A percentile compares a stretch with the other conserved stretches of the same genome.
Conservation (phyloP, 2,888 invertebrate genomes). For the Lapara coniferarum region DNA sequence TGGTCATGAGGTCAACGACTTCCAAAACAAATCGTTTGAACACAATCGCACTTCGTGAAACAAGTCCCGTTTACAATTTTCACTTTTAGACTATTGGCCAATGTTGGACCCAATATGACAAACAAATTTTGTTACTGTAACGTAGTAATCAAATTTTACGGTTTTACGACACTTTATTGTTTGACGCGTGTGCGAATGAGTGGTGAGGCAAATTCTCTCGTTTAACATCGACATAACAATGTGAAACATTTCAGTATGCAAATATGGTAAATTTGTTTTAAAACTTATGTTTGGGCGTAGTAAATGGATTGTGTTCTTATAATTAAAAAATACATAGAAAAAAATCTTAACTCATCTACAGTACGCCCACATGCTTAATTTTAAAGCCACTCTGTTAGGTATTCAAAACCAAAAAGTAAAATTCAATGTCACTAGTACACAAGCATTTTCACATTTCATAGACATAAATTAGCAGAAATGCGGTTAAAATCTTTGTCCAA, state of each 20-base stretch:
- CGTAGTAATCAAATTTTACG: background rate
- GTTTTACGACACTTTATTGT: background rate
- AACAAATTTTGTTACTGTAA: background rate
- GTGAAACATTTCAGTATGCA: too few relatives aligned
- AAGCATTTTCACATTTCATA: background rate
- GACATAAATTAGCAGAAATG: background rate
- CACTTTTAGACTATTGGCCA: background rate
- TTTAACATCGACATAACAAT: too few relatives aligned
- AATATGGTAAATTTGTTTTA: too few relatives aligned
- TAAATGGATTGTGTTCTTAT: too few relatives aligned
- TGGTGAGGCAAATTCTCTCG: background rate
- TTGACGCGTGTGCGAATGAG: background rate
- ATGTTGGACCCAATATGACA: background rate
- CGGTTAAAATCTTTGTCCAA: background rate
- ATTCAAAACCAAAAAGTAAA: background rate
- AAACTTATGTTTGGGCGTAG: too few relatives aligned
- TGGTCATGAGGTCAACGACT: background rate
- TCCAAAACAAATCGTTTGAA: background rate
- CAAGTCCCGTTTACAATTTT: background rate
- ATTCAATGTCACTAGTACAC: background rate
- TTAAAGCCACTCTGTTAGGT: background rate
- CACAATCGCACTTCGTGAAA: background rate
- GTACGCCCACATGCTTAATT: background rate
- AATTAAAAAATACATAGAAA: too few relatives aligned
- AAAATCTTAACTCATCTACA: too few relatives aligned